Evolutionary conservation across 1,140 invertebrate genomes (phyloP).

Genomic region (Macrobrachium nipponense): DNA sequence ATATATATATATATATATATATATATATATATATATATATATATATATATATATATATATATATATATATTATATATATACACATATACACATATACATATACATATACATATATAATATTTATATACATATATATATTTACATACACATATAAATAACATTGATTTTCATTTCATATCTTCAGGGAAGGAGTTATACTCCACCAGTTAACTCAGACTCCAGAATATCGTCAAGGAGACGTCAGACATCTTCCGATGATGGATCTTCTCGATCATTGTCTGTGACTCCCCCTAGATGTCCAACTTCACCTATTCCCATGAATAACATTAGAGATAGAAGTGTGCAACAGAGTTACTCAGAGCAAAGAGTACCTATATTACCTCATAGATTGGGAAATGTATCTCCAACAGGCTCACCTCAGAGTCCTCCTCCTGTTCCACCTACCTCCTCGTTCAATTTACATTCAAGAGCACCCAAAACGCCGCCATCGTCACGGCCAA

Average conservation of each 20-base stretch:
- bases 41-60: no score
- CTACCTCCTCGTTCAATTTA: constrained; percentile 22
- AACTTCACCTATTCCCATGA: constrained; percentile 23
- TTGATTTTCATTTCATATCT: neutral
- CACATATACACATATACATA: neutral
- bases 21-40: no score
- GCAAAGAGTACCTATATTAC: constrained; percentile 15
- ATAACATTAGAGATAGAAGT: constrained; percentile 5
- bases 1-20: no score
- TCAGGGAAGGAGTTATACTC: constrained; percentile 48
- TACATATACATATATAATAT: no score
- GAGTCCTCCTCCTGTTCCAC: constrained; percentile 29
- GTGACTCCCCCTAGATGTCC: constrained; percentile 41
- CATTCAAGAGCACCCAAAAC: constrained; percentile 32
- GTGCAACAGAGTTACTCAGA: constrained; percentile 9
- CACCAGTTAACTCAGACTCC: constrained; percentile 28
- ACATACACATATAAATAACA: neutral
- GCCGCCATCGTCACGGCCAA: constrained; percentile 5
- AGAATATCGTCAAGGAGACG: constrained; percentile 2
- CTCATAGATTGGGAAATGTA: constrained; percentile 25
- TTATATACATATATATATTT: neutral
- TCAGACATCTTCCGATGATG: constrained; percentile 16
- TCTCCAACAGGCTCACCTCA: constrained; percentile 27
- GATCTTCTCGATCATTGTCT: constrained; percentile 42
- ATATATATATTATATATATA: neutral